A percentile compares a stretch with the other conserved stretches of the same genome.
Evolutionary conservation across 2,113 vertebrate species (phyloP).

Genomic region (Pogona vitticeps): DNA sequence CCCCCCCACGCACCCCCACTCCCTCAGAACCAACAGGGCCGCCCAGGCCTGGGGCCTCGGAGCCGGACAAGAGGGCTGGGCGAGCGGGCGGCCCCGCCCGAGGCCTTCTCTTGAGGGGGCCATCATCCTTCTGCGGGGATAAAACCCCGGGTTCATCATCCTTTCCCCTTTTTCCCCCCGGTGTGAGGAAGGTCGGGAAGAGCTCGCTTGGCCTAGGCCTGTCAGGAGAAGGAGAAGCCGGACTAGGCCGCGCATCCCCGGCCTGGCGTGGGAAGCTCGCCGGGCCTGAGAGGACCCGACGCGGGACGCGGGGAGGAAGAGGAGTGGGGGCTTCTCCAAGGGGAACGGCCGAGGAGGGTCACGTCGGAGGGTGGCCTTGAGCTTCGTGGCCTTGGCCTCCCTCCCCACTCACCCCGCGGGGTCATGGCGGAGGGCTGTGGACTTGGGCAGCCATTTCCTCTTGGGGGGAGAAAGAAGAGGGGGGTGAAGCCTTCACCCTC

Average conservation of each 20-base stretch:
- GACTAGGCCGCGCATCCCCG: conserved; percentile 73
- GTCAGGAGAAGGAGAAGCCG: not conserved
- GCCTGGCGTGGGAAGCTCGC: conserved; percentile 63
- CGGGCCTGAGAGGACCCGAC: conserved; percentile 33
- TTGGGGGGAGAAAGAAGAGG: not conserved
- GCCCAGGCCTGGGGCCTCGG: not conserved
- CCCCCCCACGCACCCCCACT: too few species aligned
- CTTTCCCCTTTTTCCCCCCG: not conserved
- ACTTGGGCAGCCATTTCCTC: too few species aligned
- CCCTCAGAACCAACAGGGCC: too few species aligned
- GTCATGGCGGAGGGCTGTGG: too few species aligned
- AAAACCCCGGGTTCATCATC: too few species aligned
- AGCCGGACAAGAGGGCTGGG: not conserved
- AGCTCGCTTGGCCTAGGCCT: not conserved
- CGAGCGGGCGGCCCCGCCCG: too few species aligned
- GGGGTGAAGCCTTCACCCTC: not conserved
- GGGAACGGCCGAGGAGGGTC: not conserved
- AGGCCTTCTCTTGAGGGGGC: not conserved
- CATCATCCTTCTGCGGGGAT: too few species aligned
- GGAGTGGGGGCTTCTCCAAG: not conserved
- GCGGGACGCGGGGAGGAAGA: not conserved
- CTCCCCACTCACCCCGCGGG: too few species aligned
- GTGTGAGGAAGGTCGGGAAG: too few species aligned
- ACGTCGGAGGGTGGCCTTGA: too few species aligned
- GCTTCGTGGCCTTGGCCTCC: too few species aligned